Evolutionary conservation across 2,888 invertebrate genomes (phyloP), one percentile per base, ranked within the genome.

Genomic region (Micropterix aruncella): DNA sequence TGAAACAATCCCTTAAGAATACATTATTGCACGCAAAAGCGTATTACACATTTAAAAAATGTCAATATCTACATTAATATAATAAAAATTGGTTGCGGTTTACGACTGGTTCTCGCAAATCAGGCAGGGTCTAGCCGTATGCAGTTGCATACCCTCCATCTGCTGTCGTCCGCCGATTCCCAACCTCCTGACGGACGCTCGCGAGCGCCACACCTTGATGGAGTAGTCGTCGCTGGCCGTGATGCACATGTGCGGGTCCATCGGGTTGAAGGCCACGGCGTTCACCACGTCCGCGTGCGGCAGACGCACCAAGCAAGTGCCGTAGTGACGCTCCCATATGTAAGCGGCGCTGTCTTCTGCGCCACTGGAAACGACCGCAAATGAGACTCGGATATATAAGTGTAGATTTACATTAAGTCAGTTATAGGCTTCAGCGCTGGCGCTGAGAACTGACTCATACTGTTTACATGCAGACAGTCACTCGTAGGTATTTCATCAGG

Each of bases 301-400:
- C 52, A 80, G 80, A 55, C 81, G 82, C 0, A 79, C 78, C 47
- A 90, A 62, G 55, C 83, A 83, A 3, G 80, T 72, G 3, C 87
- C 86, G 57, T 88, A 89, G 57, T 87, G 86, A 43, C 88, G 70
- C 57, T 90, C 89, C 89, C 89, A 90, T 15, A 89, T 60, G 58
- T 87, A 87, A 2, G 85, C 88, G 56, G 83, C 80, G 54, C 79
- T 79, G 57, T 88, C 87, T 63, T 89, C 88, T 18, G 88, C 85
- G 7, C 89, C 89, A 62, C 88, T 86, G 58, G 47, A 67, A 66
- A 52, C 39, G n/a, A n/a, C n/a, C n/a, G n/a, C n/a, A n/a, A n/a
- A n/a, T n/a, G n/a, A n/a, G n/a, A n/a, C n/a, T n/a, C n/a, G n/a
- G n/a, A n/a, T n/a, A n/a, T n/a, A n/a, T n/a, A n/a, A n/a, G n/a